phyloP scores from a whole-genome alignment of 1,140 invertebrate species.

The Himalopsyche phryganea region DNA sequence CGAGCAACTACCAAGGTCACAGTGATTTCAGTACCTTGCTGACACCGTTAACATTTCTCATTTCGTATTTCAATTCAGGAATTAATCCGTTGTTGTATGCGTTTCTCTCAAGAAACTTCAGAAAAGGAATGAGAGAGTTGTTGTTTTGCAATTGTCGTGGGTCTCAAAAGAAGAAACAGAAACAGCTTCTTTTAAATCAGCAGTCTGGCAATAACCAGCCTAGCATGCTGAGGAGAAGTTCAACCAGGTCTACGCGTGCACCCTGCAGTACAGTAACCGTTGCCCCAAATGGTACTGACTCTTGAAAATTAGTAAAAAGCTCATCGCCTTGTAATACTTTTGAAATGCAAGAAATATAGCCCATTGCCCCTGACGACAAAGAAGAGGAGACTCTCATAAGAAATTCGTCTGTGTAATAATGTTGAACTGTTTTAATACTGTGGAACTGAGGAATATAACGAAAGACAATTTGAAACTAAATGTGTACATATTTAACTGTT shows the following conservation, averaged over 20 bases:
- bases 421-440: no score
- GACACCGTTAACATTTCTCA: constrained; percentile 75
- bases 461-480: no score
- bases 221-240: constrained; percentile 43
- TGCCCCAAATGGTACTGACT: constrained; percentile 45
- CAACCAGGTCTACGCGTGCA: constrained; percentile 48
- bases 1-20: constrained; percentile 59
- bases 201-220: constrained; percentile 35
- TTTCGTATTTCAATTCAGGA: constrained; percentile 80
- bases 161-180: constrained; percentile 41
- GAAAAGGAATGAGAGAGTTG: constrained; percentile 66
- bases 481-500: no score
- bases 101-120: constrained; percentile 75
- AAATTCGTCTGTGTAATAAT: no score
- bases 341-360: constrained; percentile 25
- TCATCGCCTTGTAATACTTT: constrained; percentile 22
- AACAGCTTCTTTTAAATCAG: constrained; percentile 44
- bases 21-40: constrained; percentile 68
- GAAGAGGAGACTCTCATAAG: no score
- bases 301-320: constrained; percentile 47
- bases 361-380: neutral
- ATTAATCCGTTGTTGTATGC: constrained; percentile 83
- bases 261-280: constrained; percentile 52
- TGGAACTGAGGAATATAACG: no score
- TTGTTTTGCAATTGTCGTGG: constrained; percentile 54